Conservation (phyloP, 2,888 invertebrate species). For the Thymelicus lineola region DNA sequence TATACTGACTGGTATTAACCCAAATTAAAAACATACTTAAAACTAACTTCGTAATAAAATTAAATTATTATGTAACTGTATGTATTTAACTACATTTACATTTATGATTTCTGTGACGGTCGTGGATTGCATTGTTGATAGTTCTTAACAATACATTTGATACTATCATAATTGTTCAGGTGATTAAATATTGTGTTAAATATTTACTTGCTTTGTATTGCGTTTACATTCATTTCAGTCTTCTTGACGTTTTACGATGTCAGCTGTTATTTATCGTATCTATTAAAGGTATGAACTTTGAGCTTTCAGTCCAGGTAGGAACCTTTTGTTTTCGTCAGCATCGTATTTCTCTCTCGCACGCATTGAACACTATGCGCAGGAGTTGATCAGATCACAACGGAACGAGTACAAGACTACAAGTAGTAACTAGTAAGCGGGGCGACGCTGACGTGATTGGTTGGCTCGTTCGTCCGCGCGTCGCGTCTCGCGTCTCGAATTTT, state of each 20-base stretch:
- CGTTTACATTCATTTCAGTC: conserved; percentile 12
- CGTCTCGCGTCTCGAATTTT: conserved; percentile 65
- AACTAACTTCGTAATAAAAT: neutral
- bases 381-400: conserved; percentile 69
- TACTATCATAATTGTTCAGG: conserved; percentile 20
- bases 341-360: conserved; percentile 58
- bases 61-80: neutral
- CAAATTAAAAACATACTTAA: neutral
- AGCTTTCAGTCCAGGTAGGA: conserved; percentile 77
- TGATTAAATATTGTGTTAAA: conserved; percentile 24
- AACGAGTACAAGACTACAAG: conserved; percentile 57
- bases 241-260: neutral
- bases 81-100: neutral
- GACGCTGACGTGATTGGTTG: conserved; percentile 77
- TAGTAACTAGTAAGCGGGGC: conserved; percentile 80
- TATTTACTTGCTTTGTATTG: conserved; percentile 18
- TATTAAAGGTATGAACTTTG: conserved; percentile 48
- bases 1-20: neutral
- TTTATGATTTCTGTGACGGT: neutral
- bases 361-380: conserved; percentile 70
- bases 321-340: conserved; percentile 53
- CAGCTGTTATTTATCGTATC: conserved; percentile 43
- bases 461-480: conserved; percentile 45
- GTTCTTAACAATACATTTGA: conserved; percentile 20
- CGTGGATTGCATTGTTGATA: conserved; percentile 3